Evolutionary conservation across 2,113 vertebrate genomes (phyloP).

Genomic region (Coreoperca whiteheadi): DNA sequence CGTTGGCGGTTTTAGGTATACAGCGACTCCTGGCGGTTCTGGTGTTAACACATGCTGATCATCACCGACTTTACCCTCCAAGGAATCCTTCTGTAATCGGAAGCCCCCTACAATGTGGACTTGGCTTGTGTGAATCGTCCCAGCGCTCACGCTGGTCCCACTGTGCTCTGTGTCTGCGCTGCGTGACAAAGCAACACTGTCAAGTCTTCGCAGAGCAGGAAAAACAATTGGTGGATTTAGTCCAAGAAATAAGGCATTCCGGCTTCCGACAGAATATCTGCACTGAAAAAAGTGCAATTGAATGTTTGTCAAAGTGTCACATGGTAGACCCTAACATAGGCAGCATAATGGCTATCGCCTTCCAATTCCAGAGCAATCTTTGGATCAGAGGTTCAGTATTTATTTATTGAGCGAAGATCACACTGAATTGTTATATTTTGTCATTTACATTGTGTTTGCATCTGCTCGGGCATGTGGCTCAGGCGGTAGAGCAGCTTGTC

Average conservation of each 20-base stretch:
- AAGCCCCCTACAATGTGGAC: background rate
- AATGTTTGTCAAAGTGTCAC: background rate
- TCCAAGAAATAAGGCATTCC: background rate
- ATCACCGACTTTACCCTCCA: background rate
- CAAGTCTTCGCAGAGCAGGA: background rate
- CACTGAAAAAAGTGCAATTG: background rate
- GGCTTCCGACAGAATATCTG: background rate
- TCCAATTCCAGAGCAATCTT: constrained; percentile 5
- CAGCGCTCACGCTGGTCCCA: background rate
- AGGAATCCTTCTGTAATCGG: background rate
- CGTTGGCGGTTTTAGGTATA: too few species aligned
- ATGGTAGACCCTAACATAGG: background rate
- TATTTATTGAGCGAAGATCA: too few species aligned
- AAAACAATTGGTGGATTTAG: background rate
- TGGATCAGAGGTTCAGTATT: too few species aligned
- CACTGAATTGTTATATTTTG: too few species aligned
- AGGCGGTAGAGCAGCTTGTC: too few species aligned
- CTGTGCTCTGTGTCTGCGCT: constrained; percentile 1
- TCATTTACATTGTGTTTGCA: too few species aligned
- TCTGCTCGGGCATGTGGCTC: too few species aligned
- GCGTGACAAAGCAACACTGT: background rate
- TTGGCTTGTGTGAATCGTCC: background rate
- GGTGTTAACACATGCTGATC: background rate
- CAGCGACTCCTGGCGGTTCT: too few species aligned
- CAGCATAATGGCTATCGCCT: background rate